Evolutionary conservation across 2,888 invertebrate genomes (phyloP).

Genomic region (Conistra vaccinii): DNA sequence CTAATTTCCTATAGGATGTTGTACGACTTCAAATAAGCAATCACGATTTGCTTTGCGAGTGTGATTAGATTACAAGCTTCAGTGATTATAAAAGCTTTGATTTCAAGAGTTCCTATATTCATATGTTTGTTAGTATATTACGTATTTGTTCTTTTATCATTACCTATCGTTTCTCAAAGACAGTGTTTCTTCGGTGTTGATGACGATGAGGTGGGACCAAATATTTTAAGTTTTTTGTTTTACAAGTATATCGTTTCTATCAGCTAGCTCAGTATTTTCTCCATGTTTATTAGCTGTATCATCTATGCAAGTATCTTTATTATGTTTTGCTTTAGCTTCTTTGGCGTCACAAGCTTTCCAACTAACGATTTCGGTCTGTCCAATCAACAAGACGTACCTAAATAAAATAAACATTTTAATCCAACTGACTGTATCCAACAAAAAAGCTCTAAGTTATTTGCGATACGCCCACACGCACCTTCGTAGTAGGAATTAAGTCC

Average conservation of each 20-base stretch:
- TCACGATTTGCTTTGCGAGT: slow-evolving; percentile 14
- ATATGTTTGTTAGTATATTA: neutral
- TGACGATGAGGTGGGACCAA: neutral
- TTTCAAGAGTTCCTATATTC: neutral
- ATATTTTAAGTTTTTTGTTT: neutral
- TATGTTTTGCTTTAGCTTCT: neutral
- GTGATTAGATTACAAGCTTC: slow-evolving; percentile 11
- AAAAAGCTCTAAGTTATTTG: slow-evolving; percentile 13
- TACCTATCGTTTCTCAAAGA: neutral
- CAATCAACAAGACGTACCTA: neutral
- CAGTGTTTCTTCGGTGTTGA: neutral
- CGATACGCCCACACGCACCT: slow-evolving; percentile 42
- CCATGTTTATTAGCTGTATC: neutral
- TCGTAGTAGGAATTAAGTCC: slow-evolving; percentile 43
- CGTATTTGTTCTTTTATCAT: neutral
- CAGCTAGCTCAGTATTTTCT: neutral
- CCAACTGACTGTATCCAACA: neutral
- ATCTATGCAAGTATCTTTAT: neutral
- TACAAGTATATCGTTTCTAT: too few species aligned
- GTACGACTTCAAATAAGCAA: slow-evolving; percentile 23
- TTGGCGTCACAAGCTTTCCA: neutral
- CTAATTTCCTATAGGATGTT: neutral
- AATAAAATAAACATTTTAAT: neutral
- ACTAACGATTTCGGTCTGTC: neutral
- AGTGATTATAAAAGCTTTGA: slow-evolving; percentile 4